Evolutionary conservation across 2,888 invertebrate species (phyloP).

Genomic region (Eupithecia tripunctaria): DNA sequence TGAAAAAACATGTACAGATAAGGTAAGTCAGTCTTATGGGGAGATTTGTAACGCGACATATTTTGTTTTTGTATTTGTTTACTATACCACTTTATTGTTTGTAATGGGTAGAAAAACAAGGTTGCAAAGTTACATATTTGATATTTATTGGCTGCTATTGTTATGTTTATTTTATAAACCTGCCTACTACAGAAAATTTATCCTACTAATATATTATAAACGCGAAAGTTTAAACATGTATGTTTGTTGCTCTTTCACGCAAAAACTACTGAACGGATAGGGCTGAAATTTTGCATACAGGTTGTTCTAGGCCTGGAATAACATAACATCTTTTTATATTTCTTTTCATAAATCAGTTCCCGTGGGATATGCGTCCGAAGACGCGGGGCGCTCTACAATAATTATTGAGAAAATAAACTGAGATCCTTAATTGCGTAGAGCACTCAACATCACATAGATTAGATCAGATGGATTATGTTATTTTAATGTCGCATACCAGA

Average conservation of each 20-base stretch:
- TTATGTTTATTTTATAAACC: background rate
- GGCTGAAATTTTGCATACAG: too few species aligned
- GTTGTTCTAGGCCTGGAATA: too few species aligned
- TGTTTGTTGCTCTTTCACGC: too few species aligned
- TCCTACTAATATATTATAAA: too few species aligned
- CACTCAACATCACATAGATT: background rate
- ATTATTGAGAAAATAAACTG: background rate
- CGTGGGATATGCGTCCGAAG: too few species aligned
- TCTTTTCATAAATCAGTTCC: too few species aligned
- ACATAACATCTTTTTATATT: too few species aligned
- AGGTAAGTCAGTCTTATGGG: constrained; percentile 25
- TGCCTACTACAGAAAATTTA: background rate
- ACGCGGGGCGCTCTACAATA: too few species aligned
- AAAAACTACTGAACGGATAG: too few species aligned
- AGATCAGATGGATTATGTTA: background rate
- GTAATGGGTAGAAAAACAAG: background rate
- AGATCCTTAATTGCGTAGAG: background rate
- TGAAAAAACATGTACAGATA: constrained; percentile 22
- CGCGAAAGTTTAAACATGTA: too few species aligned
- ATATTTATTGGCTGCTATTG: background rate
- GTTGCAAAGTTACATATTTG: background rate
- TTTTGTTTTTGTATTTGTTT: background rate
- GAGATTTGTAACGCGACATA: constrained; percentile 3
- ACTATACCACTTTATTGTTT: background rate
- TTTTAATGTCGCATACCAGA: background rate